These are phyloP conservation scores for Epiblema foenella DNA, from an alignment of 2,888 invertebrate genomes.

Conservation along the genomic window DNA sequence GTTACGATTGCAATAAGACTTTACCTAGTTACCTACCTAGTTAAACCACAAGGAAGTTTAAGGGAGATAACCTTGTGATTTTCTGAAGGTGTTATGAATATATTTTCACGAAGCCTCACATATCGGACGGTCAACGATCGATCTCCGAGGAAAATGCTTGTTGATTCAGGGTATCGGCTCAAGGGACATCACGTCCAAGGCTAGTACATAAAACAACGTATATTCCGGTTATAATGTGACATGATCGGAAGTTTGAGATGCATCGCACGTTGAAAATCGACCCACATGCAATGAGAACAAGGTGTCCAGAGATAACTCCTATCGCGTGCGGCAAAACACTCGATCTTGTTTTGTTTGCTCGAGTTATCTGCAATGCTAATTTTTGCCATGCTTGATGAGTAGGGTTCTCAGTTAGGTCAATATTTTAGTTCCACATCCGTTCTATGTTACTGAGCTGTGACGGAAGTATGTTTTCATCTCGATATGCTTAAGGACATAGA, in stretches of 20 bases:
- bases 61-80: constrained; percentile 48
- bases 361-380: constrained; percentile 30
- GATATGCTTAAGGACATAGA: constrained; percentile 27
- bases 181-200: constrained; percentile 74
- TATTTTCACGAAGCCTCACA: constrained; percentile 12
- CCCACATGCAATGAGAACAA: constrained; percentile 38
- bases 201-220: constrained; percentile 46
- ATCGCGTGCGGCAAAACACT: constrained; percentile 19
- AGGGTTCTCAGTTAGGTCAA: constrained; percentile 55
- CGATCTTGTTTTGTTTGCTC: constrained; percentile 17
- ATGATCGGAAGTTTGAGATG: constrained; percentile 43
- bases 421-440: constrained; percentile 72
- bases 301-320: constrained; percentile 28
- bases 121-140: constrained; percentile 23
- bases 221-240: constrained; percentile 48
- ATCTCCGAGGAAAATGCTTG: constrained; percentile 46
- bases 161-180: constrained; percentile 59
- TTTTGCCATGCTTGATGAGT: constrained; percentile 9
- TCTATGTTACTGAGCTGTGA: constrained; percentile 49
- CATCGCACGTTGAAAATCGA: constrained; percentile 33
- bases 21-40: background rate
- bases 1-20: constrained; percentile 3
- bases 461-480: constrained; percentile 69
- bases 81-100: constrained; percentile 6
- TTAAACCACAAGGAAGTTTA: background rate